These are phyloP conservation scores for Thermophis baileyi DNA, from an alignment of 2,113 vertebrate species.

Conservation along the genomic window DNA sequence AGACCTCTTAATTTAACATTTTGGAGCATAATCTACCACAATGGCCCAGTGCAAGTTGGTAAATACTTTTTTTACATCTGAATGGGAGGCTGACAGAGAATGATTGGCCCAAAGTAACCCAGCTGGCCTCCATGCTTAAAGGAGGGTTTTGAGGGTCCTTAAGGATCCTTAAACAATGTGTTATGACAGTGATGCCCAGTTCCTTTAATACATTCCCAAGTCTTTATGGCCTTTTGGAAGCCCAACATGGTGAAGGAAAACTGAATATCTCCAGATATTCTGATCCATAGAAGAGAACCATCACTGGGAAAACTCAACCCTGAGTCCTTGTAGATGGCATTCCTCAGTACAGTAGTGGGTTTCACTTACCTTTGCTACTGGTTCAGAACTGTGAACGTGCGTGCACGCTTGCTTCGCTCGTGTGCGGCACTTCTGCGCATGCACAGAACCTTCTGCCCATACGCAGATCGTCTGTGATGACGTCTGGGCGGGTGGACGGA, in stretches of 20 bases:
- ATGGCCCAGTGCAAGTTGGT: neutral
- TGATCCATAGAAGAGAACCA: neutral
- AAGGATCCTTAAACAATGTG: neutral
- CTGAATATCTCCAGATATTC: neutral
- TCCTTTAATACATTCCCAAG: neutral
- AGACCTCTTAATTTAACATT: neutral
- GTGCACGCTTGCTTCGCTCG: too few relatives aligned
- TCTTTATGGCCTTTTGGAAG: neutral
- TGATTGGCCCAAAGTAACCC: neutral
- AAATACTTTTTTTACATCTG: neutral
- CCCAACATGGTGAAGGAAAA: neutral
- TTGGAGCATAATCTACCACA: neutral
- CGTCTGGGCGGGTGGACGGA: too few relatives aligned
- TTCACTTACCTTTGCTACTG: too few relatives aligned
- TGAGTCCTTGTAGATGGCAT: neutral
- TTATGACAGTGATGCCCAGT: neutral
- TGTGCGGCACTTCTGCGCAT: too few relatives aligned
- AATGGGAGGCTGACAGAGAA: neutral
- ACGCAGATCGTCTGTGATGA: too few relatives aligned
- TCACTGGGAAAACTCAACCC: neutral
- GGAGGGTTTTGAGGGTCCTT: neutral
- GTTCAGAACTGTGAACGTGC: too few relatives aligned
- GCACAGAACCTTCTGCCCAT: too few relatives aligned
- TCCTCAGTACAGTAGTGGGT: neutral
- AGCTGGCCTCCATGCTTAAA: neutral